A percentile compares a stretch with the other conserved stretches of the same genome.
These are phyloP conservation scores for Drepana falcataria DNA, from an alignment of 2,888 invertebrate species.

Conservation along the genomic window DNA sequence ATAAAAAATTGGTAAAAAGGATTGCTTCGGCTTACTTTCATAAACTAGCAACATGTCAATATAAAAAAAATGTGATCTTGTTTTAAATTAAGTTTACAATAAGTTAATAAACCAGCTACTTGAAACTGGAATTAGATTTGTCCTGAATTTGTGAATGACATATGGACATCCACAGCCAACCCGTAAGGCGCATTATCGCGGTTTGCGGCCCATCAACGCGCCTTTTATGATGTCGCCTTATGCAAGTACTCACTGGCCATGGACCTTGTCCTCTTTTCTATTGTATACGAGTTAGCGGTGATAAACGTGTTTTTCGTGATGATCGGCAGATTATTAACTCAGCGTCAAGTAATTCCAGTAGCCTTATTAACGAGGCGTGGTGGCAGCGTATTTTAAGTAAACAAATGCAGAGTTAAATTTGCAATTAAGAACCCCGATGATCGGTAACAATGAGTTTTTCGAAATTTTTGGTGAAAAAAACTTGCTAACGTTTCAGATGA, in stretches of 20 bases:
- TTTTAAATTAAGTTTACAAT: too few species aligned
- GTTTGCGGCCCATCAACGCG: slow-evolving; percentile 46
- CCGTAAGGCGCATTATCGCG: slow-evolving; percentile 13
- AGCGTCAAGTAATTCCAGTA: slow-evolving; percentile 16
- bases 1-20: too few species aligned
- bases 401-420: too few species aligned
- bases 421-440: too few species aligned
- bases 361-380: slow-evolving; percentile 9
- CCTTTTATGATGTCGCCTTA: slow-evolving; percentile 57
- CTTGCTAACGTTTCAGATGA: too few species aligned
- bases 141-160: slow-evolving; percentile 1
- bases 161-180: slow-evolving; percentile 26
- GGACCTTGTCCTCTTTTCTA: slow-evolving; percentile 72
- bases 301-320: slow-evolving; percentile 39
- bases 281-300: slow-evolving; percentile 46
- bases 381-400: slow-evolving; percentile 5
- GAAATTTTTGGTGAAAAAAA: too few species aligned
- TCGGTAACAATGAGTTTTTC: slow-evolving; percentile 7
- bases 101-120: too few species aligned
- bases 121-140: background rate
- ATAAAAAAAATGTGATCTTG: too few species aligned
- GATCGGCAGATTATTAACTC: slow-evolving; percentile 24
- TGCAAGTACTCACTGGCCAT: slow-evolving; percentile 45
- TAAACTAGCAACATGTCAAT: too few species aligned
- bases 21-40: too few species aligned